Conservation (phyloP, 2,888 invertebrate genomes). For the Rhimphoctona megacephalus region DNA sequence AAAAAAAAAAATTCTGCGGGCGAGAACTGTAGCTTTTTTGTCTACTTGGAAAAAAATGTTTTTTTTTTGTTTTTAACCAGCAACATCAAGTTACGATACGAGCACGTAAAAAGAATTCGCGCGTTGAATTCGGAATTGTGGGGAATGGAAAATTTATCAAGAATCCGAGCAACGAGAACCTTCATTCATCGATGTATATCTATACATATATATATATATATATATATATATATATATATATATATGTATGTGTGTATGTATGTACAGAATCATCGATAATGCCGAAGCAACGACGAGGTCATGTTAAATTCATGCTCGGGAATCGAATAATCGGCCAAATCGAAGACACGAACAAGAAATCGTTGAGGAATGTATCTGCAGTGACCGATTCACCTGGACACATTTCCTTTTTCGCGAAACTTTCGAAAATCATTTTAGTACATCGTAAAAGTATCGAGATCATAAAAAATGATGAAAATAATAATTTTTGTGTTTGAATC, state of each 20-base stretch:
- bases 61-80: constrained; percentile 3
- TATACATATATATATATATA: too few species aligned
- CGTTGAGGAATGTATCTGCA: constrained; percentile 6
- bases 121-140: constrained; percentile 32
- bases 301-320: constrained; percentile 57
- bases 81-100: not conserved
- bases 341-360: constrained; percentile 26
- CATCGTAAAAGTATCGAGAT: not conserved
- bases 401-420: not conserved
- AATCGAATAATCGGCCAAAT: constrained; percentile 51
- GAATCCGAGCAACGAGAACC: constrained; percentile 28
- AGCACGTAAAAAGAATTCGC: constrained; percentile 28
- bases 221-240: not conserved
- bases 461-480: not conserved
- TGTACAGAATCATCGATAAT: constrained; percentile 38
- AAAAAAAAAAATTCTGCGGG: not conserved
- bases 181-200: not conserved
- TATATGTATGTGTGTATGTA: not conserved
- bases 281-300: constrained; percentile 31
- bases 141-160: constrained; percentile 32
- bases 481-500: not conserved
- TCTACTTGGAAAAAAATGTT: not conserved
- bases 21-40: not conserved
- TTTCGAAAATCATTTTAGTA: not conserved
- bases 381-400: not conserved